These are phyloP conservation scores for Mirounga angustirostris DNA, from an alignment of 2,113 vertebrate genomes.

Conservation along the genomic window DNA sequence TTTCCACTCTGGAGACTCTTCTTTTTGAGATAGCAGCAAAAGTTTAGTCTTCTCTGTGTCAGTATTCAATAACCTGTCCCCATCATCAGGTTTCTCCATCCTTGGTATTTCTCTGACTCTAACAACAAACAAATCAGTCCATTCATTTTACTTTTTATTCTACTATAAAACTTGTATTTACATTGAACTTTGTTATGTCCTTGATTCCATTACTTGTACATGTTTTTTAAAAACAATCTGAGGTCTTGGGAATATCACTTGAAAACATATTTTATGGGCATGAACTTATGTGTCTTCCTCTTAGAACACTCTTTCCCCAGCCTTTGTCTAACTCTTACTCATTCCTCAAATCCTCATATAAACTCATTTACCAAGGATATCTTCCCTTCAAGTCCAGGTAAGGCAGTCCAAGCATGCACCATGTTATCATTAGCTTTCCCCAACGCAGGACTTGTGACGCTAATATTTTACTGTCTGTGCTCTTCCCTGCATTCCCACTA, in stretches of 20 bases:
- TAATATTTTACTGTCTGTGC: not conserved
- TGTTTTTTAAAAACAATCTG: not conserved
- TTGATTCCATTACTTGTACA: not conserved
- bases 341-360: not conserved
- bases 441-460: not conserved
- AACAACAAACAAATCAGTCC: not conserved
- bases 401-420: not conserved
- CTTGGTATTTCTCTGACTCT: not conserved
- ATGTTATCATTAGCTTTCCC: not conserved
- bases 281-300: not conserved
- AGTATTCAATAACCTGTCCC: not conserved
- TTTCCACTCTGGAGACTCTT: conserved; percentile 31
- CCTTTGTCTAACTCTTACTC: not conserved
- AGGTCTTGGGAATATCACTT: not conserved
- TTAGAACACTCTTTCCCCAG: not conserved
- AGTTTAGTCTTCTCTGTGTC: not conserved
- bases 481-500: not conserved
- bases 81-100: not conserved
- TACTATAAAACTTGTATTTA: not conserved
- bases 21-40: not conserved
- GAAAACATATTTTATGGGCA: not conserved
- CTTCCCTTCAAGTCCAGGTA: not conserved
- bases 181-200: not conserved
- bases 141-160: not conserved
- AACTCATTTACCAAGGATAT: not conserved